These are phyloP conservation scores for Dryobota labecula DNA, from an alignment of 2,888 invertebrate species.

Conservation along the genomic window DNA sequence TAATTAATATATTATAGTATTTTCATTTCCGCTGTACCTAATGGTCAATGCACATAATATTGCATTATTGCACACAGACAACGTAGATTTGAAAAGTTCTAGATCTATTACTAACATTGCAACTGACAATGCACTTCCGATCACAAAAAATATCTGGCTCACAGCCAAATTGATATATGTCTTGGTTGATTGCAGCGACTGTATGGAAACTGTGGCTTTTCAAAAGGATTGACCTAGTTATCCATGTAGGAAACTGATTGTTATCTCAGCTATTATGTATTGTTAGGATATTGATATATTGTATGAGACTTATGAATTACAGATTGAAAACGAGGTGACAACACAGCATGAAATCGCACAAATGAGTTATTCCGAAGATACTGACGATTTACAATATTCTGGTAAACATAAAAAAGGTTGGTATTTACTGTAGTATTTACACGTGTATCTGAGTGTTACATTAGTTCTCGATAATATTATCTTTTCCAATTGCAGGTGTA, in stretches of 20 bases:
- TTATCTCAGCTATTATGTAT: slow-evolving; percentile 75
- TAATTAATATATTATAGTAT: too few species aligned
- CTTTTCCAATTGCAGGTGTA: slow-evolving; percentile 67
- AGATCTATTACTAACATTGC: slow-evolving; percentile 69
- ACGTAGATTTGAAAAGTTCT: slow-evolving; percentile 42
- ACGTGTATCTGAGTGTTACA: neutral
- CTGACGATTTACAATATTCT: slow-evolving; percentile 39
- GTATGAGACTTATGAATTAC: slow-evolving; percentile 70
- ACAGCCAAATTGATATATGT: slow-evolving; percentile 85
- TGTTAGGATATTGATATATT: slow-evolving; percentile 74
- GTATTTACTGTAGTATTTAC: neutral
- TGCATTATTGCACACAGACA: slow-evolving; percentile 30
- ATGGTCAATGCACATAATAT: slow-evolving; percentile 32
- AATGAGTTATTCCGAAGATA: slow-evolving; percentile 58
- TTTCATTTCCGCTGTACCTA: slow-evolving; percentile 51
- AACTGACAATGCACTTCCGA: slow-evolving; percentile 77
- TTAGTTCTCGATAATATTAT: neutral
- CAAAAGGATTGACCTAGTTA: slow-evolving; percentile 84
- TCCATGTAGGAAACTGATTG: slow-evolving; percentile 77
- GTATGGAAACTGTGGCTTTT: slow-evolving; percentile 78
- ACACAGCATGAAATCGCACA: slow-evolving; percentile 61
- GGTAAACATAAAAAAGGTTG: slow-evolving; percentile 57
- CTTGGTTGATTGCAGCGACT: slow-evolving; percentile 80
- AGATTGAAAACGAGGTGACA: slow-evolving; percentile 71
- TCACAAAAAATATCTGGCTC: slow-evolving; percentile 81